A percentile compares a stretch with the other conserved stretches of the same genome.
phyloP scores from a whole-genome alignment of 1,140 invertebrate genomes.

The Drosophila malerkotliana region DNA sequence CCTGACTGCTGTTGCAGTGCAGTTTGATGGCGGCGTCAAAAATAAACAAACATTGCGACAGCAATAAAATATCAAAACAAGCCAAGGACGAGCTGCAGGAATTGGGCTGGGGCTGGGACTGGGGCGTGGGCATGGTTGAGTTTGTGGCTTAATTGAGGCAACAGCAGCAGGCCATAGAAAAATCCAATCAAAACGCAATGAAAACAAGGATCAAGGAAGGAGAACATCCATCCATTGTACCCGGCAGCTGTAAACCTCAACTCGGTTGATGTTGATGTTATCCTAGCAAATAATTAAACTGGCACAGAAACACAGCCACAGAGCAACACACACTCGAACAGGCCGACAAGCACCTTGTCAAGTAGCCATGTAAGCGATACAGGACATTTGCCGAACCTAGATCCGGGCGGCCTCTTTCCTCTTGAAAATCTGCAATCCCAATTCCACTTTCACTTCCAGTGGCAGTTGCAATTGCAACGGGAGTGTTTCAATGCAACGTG shows the following conservation, averaged over 20 bases:
- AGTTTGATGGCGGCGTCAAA: constrained; percentile 67
- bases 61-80: constrained; percentile 74
- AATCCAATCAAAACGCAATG: constrained; percentile 80
- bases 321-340: constrained; percentile 37
- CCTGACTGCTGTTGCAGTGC: constrained; percentile 42
- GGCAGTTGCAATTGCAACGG: constrained; percentile 6
- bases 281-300: constrained; percentile 76
- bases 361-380: constrained; percentile 72
- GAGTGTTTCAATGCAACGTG: constrained; percentile 54
- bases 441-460: constrained; percentile 24
- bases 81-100: constrained; percentile 5
- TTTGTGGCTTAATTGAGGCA: constrained; percentile 72
- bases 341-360: constrained; percentile 69
- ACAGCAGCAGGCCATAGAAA: constrained; percentile 69
- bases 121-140: constrained; percentile 10
- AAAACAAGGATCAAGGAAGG: constrained; percentile 52
- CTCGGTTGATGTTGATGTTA: constrained; percentile 68
- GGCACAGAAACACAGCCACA: constrained; percentile 16
- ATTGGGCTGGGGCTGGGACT: constrained; percentile 8
- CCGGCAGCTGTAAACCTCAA: constrained; percentile 36
- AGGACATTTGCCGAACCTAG: constrained; percentile 43
- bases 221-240: constrained; percentile 42
- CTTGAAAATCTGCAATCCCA: constrained; percentile 16
- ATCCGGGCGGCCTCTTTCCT: constrained; percentile 10
- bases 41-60: constrained; percentile 80